Evolutionary conservation across 1,140 invertebrate species (phyloP), one percentile per base, ranked within the genome.

Genomic region (Drosophila pectinifera): DNA sequence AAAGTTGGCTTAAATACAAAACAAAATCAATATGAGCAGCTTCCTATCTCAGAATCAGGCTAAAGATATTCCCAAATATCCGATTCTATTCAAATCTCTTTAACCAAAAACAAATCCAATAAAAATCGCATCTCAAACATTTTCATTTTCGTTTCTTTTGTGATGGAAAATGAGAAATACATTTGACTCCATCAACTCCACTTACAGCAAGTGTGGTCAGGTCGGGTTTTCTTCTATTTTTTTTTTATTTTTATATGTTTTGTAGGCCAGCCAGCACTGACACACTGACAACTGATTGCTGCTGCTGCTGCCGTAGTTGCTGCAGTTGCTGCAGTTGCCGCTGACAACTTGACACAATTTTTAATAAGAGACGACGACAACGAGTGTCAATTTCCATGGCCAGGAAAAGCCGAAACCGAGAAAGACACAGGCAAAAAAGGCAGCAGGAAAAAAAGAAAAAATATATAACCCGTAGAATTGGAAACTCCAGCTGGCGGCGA

Each of bases 321-420:
- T 51, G 74, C 5, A 57, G 78, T 20, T 45, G 78, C 20, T 72
- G 69, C 22, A 63, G 80, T 16, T 62, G 80, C 41, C 49, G 73
- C 62, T 83, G 82, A 83, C 82, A 86, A 76, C 83, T 88, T 88
- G 83, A 88, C 83, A 88, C 83, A 88, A 88, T 89, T 88, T 88
- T 77, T 49, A 64, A 79, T 79, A 85, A 84, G 76, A 79, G 73
- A 53, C 78, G 57, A 79, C 59, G 55, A 63, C 42, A 59, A 70
- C 75, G 75, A 89, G 84, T 88, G 83, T 88, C 84, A 88, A 88
- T 86, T 88, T 86, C 84, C 83, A 83, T 88, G 58, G 55, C 63
- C 67, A 56, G 73, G 81, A 65, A 77, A 77, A 83, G 38, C 54
- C 53, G 38, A 58, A 54, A 61, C 65, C 58, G 14, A 53, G 34